Percentiles rank a stretch among this genome's conserved stretches.
Conservation (phyloP, 2,888 invertebrate species). For the Ectropis crepuscularia region DNA sequence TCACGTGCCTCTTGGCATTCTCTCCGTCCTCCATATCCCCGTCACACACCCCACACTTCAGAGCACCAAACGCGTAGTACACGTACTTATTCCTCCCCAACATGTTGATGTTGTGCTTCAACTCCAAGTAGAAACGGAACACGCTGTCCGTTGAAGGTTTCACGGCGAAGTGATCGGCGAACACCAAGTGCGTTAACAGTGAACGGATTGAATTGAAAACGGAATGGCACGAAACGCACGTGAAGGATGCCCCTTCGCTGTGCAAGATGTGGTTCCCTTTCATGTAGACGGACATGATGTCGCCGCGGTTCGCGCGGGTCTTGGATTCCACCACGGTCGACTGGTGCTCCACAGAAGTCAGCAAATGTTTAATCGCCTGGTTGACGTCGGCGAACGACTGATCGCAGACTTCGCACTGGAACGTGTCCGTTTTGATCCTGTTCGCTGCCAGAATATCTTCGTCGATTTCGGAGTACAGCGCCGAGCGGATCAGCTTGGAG, state of each 20-base stretch:
- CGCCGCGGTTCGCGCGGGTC: slow-evolving; percentile 60
- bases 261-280: slow-evolving; percentile 70
- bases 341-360: slow-evolving; percentile 68
- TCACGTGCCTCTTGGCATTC: slow-evolving; percentile 76
- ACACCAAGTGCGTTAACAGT: slow-evolving; percentile 68
- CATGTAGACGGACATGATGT: slow-evolving; percentile 78
- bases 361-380: slow-evolving; percentile 63
- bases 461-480: slow-evolving; percentile 61
- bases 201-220: slow-evolving; percentile 73
- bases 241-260: slow-evolving; percentile 69
- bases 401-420: slow-evolving; percentile 66
- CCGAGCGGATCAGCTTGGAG: slow-evolving; percentile 64
- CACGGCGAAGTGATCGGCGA: slow-evolving; percentile 67
- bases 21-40: slow-evolving; percentile 67
- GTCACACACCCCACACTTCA: slow-evolving; percentile 76
- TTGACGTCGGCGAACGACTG: slow-evolving; percentile 53
- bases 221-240: slow-evolving; percentile 63
- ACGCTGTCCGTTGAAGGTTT: slow-evolving; percentile 69
- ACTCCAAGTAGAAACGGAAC: slow-evolving; percentile 76
- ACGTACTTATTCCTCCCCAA: slow-evolving; percentile 72
- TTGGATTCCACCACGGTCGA: slow-evolving; percentile 59
- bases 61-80: slow-evolving; percentile 71
- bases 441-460: slow-evolving; percentile 56
- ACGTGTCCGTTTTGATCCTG: slow-evolving; percentile 50
- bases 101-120: slow-evolving; percentile 78